phyloP scores from a whole-genome alignment of 2,113 vertebrate genomes.

The Bombycilla garrulus region DNA sequence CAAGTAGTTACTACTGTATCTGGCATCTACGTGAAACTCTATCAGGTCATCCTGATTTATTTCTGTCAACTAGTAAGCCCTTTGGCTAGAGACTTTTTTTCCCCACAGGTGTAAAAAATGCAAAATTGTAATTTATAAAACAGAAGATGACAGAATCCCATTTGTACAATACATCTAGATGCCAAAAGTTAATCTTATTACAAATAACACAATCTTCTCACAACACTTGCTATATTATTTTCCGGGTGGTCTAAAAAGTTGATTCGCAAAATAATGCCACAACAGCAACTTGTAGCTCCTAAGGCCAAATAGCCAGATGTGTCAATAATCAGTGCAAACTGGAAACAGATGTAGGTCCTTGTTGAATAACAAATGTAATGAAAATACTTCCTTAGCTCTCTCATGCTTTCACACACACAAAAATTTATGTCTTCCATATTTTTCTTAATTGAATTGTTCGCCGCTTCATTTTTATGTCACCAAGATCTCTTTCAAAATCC shows the following conservation, averaged over 20 bases:
- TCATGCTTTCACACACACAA: slow-evolving; percentile 71
- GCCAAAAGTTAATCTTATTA: slow-evolving; percentile 78
- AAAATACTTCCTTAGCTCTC: slow-evolving; percentile 80
- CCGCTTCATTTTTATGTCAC: slow-evolving; percentile 22
- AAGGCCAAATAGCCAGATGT: slow-evolving; percentile 84
- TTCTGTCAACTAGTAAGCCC: slow-evolving; percentile 62
- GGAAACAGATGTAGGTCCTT: slow-evolving; percentile 82
- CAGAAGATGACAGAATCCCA: slow-evolving; percentile 65
- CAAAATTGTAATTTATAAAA: slow-evolving; percentile 71
- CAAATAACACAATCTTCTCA: slow-evolving; percentile 73
- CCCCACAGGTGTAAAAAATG: slow-evolving; percentile 74
- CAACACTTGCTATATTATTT: slow-evolving; percentile 74
- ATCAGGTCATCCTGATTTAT: slow-evolving; percentile 61
- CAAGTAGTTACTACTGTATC: slow-evolving; percentile 57
- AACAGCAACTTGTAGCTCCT: slow-evolving; percentile 78
- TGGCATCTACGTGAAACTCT: slow-evolving; percentile 40
- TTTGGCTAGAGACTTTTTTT: slow-evolving; percentile 68
- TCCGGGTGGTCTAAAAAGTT: slow-evolving; percentile 81
- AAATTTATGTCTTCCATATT: slow-evolving; percentile 72
- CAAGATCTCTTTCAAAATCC: slow-evolving; percentile 26
- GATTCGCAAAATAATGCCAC: slow-evolving; percentile 82
- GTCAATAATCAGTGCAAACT: slow-evolving; percentile 84
- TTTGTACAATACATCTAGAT: slow-evolving; percentile 60
- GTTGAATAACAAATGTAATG: slow-evolving; percentile 80
- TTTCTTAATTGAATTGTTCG: slow-evolving; percentile 44